Base-by-base conservation (phyloP, 2,113 vertebrate genomes). In the Anthoscopus minutus region DNA sequence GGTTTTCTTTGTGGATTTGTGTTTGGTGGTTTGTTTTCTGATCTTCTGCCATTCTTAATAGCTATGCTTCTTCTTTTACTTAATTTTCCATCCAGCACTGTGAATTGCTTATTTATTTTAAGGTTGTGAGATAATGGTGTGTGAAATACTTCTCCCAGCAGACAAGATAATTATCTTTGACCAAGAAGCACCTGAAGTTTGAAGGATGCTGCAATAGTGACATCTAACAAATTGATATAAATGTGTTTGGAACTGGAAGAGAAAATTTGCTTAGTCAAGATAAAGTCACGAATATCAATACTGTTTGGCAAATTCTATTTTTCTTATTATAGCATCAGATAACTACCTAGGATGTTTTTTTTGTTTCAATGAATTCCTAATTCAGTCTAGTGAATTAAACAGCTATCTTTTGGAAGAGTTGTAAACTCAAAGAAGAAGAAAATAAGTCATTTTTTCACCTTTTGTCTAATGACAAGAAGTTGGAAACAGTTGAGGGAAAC, bases 1-100 rank as follows among this genome's bases (percentile, higher is more conserved):
- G 2, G 0, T 2, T 81, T 71, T n/a, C 15, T 37, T 18, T 11
- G 4, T 11, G 17, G 9, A 4, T 1, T 72, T 91, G 16, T 44
- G 13, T 70, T 58, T 57, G 33, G 8, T 65, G 19, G 5, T 38
- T 62, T 80, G 3, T 8, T 48, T 70, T 82, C 21, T 48, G 3
- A 65, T 50, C 16, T 86, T 85, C 16, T 38, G 22, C 74, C 25
- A 54, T 51, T 88, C 10, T 61, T 80, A 69, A 82, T 65, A 86
- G 7, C 21, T 40, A 18, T 69, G 11, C 6, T 89, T 10, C 22
- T 67, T 70, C 11, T 70, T 89, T 82, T 53, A 44, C 17, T 60
- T 78, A 31, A 28, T 66, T 72, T 81, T 61, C 7, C 53, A 33
- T 86, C 86, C 45, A 53, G 6, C 8, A 30, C 15, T 80, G 22